phyloP scores from a whole-genome alignment of 1,140 invertebrate species.

The Diorhabda elongata region DNA sequence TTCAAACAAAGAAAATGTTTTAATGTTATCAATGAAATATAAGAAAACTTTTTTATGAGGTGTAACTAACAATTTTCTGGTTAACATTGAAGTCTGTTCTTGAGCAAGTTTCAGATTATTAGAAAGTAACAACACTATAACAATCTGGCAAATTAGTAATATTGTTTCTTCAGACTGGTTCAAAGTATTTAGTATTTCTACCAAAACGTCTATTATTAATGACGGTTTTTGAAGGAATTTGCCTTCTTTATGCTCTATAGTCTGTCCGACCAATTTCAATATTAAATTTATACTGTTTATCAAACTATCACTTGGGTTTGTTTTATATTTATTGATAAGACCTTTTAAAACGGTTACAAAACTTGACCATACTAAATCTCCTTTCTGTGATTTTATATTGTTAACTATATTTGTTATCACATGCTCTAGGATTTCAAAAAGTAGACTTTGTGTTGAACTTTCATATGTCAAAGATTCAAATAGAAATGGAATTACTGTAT shows the following conservation, averaged over 20 bases:
- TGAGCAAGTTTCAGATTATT: conserved; percentile 61
- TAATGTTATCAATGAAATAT: conserved; percentile 60
- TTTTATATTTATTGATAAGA: conserved; percentile 30
- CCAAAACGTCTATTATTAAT: conserved; percentile 49
- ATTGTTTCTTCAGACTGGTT: conserved; percentile 52
- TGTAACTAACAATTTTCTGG: conserved; percentile 57
- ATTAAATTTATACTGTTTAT: conserved; percentile 46
- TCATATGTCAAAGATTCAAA: conserved; percentile 57
- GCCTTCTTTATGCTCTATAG: conserved; percentile 61
- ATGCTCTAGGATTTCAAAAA: conserved; percentile 61
- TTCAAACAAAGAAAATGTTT: conserved; percentile 67
- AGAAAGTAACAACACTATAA: conserved; percentile 57
- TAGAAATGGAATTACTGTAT: conserved; percentile 59
- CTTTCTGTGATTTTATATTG: conserved; percentile 57
- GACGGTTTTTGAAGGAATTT: conserved; percentile 58
- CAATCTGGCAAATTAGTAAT: conserved; percentile 54
- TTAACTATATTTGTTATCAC: conserved; percentile 56
- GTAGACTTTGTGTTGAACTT: conserved; percentile 52
- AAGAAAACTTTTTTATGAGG: conserved; percentile 55
- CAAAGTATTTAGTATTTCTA: conserved; percentile 48
- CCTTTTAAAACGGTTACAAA: conserved; percentile 40
- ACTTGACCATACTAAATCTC: conserved; percentile 56
- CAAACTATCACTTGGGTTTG: conserved; percentile 28
- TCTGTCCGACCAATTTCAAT: conserved; percentile 56
- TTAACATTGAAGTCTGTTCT: conserved; percentile 62